These are phyloP conservation scores for Rhabdophis nuchalis DNA, from an alignment of 2,797 vertebrate species.

Conservation along the genomic window DNA sequence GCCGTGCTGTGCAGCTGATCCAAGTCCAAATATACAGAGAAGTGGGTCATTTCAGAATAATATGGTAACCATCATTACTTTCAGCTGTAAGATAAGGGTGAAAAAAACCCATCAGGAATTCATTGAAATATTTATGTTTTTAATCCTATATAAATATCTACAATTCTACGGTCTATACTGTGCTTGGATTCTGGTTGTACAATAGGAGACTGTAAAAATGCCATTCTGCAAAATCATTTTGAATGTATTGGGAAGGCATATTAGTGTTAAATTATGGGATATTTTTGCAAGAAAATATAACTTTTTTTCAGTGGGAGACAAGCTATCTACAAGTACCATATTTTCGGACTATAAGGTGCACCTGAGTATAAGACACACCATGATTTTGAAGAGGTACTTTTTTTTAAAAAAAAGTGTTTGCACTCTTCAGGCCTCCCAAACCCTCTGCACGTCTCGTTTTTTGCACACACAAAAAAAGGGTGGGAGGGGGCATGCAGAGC, in stretches of 20 bases:
- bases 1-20: conserved; percentile 40
- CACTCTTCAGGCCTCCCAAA: too few relatives aligned
- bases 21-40: conserved; percentile 41
- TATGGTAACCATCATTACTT: conserved; percentile 77
- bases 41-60: conserved; percentile 77
- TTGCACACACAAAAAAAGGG: too few relatives aligned
- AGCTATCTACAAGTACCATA: neutral
- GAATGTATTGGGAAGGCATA: neutral
- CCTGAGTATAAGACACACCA: too few relatives aligned
- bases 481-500: too few relatives aligned
- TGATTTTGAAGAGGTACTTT: too few relatives aligned
- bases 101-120: conserved; percentile 45
- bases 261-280: neutral
- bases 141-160: neutral
- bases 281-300: neutral
- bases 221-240: neutral
- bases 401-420: too few relatives aligned
- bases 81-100: conserved; percentile 74
- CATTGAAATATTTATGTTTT: neutral
- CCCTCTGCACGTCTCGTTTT: too few relatives aligned
- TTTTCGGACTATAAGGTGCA: too few relatives aligned
- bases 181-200: neutral
- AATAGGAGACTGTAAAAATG: neutral
- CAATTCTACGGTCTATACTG: neutral
- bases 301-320: neutral